Evolutionary conservation across 1,140 invertebrate genomes (phyloP).

Genomic region (Ostrea edulis): DNA sequence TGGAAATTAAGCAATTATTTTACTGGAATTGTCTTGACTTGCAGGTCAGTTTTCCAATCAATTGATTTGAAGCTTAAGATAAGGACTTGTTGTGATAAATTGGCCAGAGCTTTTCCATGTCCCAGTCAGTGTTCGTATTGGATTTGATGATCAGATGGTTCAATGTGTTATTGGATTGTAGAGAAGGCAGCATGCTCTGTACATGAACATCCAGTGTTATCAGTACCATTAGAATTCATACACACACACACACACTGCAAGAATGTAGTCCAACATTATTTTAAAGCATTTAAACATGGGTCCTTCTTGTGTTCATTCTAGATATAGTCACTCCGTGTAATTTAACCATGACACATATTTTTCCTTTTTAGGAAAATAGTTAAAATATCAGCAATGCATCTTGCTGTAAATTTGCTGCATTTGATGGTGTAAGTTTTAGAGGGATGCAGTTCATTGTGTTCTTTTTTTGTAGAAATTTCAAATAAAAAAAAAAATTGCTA

Average conservation of each 20-base stretch:
- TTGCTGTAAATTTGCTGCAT: too few species aligned
- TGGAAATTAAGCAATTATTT: conserved; percentile 36
- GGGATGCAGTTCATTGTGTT: not conserved
- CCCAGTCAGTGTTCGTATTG: conserved; percentile 16
- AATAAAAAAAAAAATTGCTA: not conserved
- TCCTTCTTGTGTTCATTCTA: too few species aligned
- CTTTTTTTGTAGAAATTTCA: not conserved
- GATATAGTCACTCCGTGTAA: too few species aligned
- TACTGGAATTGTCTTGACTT: conserved; percentile 30
- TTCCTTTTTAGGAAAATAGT: too few species aligned
- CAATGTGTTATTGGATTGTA: not conserved
- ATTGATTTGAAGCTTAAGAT: conserved; percentile 35
- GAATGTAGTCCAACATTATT: too few species aligned
- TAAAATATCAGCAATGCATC: too few species aligned
- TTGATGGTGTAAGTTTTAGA: too few species aligned
- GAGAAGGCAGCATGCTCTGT: not conserved
- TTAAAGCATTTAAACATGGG: too few species aligned
- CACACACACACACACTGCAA: too few species aligned
- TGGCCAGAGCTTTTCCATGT: conserved; percentile 21
- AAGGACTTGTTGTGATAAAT: conserved; percentile 31
- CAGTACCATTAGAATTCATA: too few species aligned
- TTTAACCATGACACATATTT: too few species aligned
- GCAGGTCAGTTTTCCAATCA: conserved; percentile 38
- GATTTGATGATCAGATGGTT: not conserved
- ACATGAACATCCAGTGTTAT: too few species aligned